phyloP scores from a whole-genome alignment of 2,888 invertebrate species.

The Stratiomys singularior region DNA sequence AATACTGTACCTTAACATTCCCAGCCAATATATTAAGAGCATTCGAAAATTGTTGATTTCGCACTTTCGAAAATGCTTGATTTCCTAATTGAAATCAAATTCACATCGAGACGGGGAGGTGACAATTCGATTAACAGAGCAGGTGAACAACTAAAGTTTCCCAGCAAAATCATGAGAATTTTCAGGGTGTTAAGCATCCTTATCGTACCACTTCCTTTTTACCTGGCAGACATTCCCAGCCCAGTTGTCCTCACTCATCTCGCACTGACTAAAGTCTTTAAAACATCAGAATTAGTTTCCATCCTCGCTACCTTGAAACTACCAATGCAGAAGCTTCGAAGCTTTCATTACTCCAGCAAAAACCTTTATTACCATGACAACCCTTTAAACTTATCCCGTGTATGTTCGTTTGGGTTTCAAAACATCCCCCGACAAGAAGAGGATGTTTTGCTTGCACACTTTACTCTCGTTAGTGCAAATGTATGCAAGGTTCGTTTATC shows the following conservation, averaged over 20 bases:
- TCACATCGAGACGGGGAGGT: not conserved
- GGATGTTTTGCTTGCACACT: too few relatives aligned
- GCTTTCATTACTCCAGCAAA: not conserved
- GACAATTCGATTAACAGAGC: not conserved
- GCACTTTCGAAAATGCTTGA: too few relatives aligned
- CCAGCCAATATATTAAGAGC: too few relatives aligned
- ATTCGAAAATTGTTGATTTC: too few relatives aligned
- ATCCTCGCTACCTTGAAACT: not conserved
- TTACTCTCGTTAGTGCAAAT: too few relatives aligned
- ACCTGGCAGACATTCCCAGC: not conserved
- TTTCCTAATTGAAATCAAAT: conserved; percentile 3
- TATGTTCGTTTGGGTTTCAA: too few relatives aligned
- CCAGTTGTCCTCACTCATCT: not conserved
- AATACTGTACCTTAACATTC: too few relatives aligned
- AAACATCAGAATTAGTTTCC: conserved; percentile 17
- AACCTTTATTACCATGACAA: not conserved
- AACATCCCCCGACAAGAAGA: too few relatives aligned
- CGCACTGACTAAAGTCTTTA: not conserved
- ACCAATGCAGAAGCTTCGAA: not conserved
- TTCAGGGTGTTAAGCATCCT: not conserved
- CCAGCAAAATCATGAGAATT: not conserved
- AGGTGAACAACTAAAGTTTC: not conserved
- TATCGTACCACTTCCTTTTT: not conserved
- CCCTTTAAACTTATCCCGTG: not conserved
- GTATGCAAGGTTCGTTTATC: too few relatives aligned